These are phyloP conservation scores for Polypterus senegalus DNA, from an alignment of 2,113 vertebrate species.

Conservation along the genomic window DNA sequence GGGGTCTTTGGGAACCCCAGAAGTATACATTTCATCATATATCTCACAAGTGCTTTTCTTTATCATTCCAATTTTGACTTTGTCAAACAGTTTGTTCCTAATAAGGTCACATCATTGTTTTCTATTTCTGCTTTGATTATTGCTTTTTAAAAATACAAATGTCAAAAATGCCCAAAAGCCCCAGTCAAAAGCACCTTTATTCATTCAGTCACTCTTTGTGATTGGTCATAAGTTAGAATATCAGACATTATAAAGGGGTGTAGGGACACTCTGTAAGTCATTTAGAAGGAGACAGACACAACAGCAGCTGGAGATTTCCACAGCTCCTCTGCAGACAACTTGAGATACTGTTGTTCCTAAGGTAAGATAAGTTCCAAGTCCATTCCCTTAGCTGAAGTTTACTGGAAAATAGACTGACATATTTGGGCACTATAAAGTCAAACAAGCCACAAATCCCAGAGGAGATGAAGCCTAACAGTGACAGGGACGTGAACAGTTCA, in stretches of 20 bases:
- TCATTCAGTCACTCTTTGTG: neutral
- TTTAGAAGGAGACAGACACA: neutral
- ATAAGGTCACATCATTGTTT: neutral
- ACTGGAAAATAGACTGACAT: no score
- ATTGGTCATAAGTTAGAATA: neutral
- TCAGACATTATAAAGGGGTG: neutral
- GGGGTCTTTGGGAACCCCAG: no score
- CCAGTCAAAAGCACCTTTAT: neutral
- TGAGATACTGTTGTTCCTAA: neutral
- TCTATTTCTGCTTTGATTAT: neutral
- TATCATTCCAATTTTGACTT: neutral
- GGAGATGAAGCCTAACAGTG: no score
- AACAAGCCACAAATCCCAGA: no score
- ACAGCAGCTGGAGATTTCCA: neutral
- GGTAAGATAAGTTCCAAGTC: neutral
- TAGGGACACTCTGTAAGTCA: neutral
- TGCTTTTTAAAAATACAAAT: neutral
- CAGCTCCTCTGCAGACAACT: neutral
- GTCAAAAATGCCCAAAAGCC: neutral
- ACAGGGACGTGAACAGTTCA: no score
- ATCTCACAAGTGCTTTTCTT: neutral
- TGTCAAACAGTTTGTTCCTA: neutral
- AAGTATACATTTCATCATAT: neutral
- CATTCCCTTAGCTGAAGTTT: no score
- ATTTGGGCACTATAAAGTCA: no score